Evolutionary conservation across 2,113 vertebrate species (phyloP).

Genomic region (Gracilinanus agilis): DNA sequence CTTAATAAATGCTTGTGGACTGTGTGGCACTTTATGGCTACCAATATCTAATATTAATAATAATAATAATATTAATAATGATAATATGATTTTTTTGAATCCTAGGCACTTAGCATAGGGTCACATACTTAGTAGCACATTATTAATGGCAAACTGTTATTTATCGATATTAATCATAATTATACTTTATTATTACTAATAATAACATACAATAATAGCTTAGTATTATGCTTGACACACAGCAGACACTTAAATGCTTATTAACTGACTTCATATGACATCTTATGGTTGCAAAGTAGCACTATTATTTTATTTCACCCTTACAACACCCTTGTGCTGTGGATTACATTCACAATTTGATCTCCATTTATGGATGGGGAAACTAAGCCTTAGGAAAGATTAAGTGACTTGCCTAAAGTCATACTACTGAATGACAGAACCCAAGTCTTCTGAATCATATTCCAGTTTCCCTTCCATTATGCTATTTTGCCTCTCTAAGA

Average conservation of each 20-base stretch:
- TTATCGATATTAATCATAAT: not conserved
- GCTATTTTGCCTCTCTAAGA: not conserved
- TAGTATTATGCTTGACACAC: not conserved
- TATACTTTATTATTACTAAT: not conserved
- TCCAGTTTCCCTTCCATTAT: not conserved
- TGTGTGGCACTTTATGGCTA: not conserved
- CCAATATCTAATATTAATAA: not conserved
- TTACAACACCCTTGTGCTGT: not conserved
- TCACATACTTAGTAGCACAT: no score
- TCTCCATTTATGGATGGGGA: not conserved
- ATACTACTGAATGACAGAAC: not conserved
- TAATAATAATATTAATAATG: no score
- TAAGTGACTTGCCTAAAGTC: not conserved
- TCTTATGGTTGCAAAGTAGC: not conserved
- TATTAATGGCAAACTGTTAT: not conserved
- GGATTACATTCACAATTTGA: not conserved
- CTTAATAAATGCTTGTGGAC: not conserved
- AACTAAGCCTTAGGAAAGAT: conserved; percentile 22
- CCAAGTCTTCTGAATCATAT: not conserved
- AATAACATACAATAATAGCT: not conserved
- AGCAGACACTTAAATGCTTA: not conserved
- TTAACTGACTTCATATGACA: not conserved
- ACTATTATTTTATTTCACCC: not conserved
- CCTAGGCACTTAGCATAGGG: no score
- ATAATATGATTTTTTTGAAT: no score